Conservation (phyloP, 2,797 vertebrate genomes). For the Apogon hyalosoma region DNA sequence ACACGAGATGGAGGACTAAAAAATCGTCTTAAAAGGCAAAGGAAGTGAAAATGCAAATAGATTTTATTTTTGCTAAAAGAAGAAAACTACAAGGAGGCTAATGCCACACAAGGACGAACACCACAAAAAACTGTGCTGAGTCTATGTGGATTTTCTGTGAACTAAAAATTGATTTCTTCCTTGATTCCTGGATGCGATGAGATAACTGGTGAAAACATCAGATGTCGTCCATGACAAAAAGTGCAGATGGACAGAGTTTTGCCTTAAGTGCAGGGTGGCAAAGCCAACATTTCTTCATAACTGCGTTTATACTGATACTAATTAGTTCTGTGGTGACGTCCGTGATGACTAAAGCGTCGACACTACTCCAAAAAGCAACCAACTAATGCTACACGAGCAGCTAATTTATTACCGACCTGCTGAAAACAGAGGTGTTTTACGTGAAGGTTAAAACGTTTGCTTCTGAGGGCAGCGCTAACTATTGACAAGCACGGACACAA, state of each 20-base stretch:
- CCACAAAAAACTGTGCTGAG: constrained; percentile 6
- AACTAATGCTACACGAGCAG: neutral
- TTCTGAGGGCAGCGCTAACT: neutral
- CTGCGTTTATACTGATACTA: neutral
- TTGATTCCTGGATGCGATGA: constrained; percentile 1
- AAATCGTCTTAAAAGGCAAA: constrained; percentile 38
- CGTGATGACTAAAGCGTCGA: neutral
- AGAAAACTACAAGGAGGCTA: constrained; percentile 20
- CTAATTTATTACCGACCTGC: constrained; percentile 9
- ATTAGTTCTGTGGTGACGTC: neutral
- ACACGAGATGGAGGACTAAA: constrained; percentile 11
- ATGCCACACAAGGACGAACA: constrained; percentile 10
- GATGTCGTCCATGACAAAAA: neutral
- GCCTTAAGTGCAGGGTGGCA: too few species aligned
- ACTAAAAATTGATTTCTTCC: constrained; percentile 34
- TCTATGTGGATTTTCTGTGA: constrained; percentile 36
- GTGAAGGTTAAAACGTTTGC: too few species aligned
- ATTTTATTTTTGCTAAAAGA: constrained; percentile 21
- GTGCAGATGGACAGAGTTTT: too few species aligned
- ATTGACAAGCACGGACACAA: constrained; percentile 19
- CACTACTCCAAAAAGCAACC: neutral
- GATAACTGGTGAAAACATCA: constrained; percentile 10
- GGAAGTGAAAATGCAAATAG: constrained; percentile 21
- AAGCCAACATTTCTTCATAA: too few species aligned
- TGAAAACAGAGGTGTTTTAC: neutral